phyloP scores from a whole-genome alignment of 1,140 invertebrate species.

The Hycleus cichorii region DNA sequence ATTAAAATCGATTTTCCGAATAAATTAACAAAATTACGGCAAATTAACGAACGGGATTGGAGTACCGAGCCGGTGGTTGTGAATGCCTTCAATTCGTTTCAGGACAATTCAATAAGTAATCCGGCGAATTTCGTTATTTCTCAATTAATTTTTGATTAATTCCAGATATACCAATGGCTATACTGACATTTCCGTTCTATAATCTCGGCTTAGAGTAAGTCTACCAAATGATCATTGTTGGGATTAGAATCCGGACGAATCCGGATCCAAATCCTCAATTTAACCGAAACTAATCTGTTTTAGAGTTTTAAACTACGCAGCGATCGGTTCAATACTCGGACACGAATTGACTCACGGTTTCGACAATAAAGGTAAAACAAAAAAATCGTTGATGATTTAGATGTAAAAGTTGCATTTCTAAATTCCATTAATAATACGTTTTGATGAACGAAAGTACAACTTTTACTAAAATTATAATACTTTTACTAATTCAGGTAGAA shows the following conservation, averaged over 20 bases:
- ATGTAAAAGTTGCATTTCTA: no score
- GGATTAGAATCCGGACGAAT: no score
- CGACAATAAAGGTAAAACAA: slow-evolving; percentile 56
- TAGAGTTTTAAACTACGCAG: slow-evolving; percentile 74
- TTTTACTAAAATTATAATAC: background rate
- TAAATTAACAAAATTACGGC: slow-evolving; percentile 30
- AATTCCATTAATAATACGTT: no score
- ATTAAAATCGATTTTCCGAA: slow-evolving; percentile 31
- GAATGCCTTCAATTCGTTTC: slow-evolving; percentile 66
- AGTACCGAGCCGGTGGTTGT: slow-evolving; percentile 62
- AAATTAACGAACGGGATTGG: slow-evolving; percentile 48
- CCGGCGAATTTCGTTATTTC: slow-evolving; percentile 21
- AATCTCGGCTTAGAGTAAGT: slow-evolving; percentile 51
- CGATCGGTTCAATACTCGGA: slow-evolving; percentile 69
- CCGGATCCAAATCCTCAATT: background rate
- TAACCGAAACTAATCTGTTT: background rate
- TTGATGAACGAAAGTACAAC: slow-evolving; percentile 1
- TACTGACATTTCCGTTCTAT: slow-evolving; percentile 66
- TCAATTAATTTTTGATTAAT: slow-evolving; percentile 23
- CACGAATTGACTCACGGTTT: slow-evolving; percentile 83
- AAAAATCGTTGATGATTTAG: background rate
- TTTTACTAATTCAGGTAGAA: slow-evolving; percentile 50
- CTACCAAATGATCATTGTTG: background rate
- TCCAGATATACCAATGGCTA: slow-evolving; percentile 66
- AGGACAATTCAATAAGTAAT: slow-evolving; percentile 69